Evolutionary conservation across 2,888 invertebrate genomes (phyloP).

Genomic region (Melanophora roralis): DNA sequence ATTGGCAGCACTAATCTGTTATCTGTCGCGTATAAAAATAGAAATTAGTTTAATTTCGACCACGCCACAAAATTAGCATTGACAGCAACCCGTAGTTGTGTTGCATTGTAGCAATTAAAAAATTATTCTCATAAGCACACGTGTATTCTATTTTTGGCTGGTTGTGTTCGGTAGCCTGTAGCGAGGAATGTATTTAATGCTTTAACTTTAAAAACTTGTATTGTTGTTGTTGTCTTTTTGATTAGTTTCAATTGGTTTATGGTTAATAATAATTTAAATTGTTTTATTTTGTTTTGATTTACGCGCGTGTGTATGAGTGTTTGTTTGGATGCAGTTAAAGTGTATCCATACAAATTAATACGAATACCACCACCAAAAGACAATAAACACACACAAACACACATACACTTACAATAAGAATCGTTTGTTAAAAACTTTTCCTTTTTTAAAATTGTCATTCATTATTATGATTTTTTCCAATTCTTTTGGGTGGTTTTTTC

Average conservation of each 20-base stretch:
- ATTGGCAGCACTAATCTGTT: too few relatives aligned
- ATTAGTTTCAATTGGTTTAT: constrained; percentile 62
- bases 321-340: background rate
- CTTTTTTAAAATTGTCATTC: constrained; percentile 49
- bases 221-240: constrained; percentile 36
- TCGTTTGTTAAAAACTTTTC: background rate
- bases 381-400: background rate
- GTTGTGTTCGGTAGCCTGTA: too few relatives aligned
- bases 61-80: too few relatives aligned
- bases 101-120: too few relatives aligned
- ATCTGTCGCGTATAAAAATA: too few relatives aligned
- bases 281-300: constrained; percentile 47
- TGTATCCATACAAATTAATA: constrained; percentile 25
- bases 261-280: constrained; percentile 61
- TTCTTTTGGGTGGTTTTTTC: constrained; percentile 4
- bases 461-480: constrained; percentile 34
- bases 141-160: too few relatives aligned
- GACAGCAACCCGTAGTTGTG: too few relatives aligned
- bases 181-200: too few relatives aligned
- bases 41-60: too few relatives aligned
- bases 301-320: background rate
- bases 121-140: too few relatives aligned
- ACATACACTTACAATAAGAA: background rate
- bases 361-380: constrained; percentile 1
- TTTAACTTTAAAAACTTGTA: too few relatives aligned